Conservation (phyloP, 2,113 vertebrate genomes). For the Mastomys coucha region DNA sequence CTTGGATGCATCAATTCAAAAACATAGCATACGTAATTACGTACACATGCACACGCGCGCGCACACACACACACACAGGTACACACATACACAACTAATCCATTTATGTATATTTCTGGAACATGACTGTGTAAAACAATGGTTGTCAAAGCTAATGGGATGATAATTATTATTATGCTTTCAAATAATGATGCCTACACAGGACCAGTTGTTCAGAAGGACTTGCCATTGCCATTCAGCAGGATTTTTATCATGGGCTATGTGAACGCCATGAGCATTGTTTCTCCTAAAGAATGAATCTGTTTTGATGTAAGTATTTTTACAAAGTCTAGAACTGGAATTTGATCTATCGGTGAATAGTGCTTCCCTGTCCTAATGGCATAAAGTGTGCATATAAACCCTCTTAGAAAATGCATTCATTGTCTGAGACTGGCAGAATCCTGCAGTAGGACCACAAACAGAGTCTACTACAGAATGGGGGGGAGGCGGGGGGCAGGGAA, state of each 20-base stretch:
- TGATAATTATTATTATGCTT: neutral
- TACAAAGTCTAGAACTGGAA: neutral
- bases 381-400: neutral
- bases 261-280: neutral
- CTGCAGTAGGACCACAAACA: neutral
- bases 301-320: neutral
- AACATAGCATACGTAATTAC: too few relatives aligned
- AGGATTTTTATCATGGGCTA: neutral
- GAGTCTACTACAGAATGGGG: neutral
- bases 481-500: neutral
- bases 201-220: neutral
- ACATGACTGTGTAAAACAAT: neutral
- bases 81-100: rapidly evolving
- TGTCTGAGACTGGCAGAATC: neutral
- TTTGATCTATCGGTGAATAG: neutral
- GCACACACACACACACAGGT: neutral
- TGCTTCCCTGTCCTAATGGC: neutral
- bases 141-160: neutral
- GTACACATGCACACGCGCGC: too few relatives aligned
- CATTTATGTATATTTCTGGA: neutral
- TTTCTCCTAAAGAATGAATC: neutral
- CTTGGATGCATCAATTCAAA: neutral
- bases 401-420: neutral
- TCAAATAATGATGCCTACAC: neutral
- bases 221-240: neutral